Conservation (phyloP, 2,888 invertebrate genomes). For the Harpalus rubripes region DNA sequence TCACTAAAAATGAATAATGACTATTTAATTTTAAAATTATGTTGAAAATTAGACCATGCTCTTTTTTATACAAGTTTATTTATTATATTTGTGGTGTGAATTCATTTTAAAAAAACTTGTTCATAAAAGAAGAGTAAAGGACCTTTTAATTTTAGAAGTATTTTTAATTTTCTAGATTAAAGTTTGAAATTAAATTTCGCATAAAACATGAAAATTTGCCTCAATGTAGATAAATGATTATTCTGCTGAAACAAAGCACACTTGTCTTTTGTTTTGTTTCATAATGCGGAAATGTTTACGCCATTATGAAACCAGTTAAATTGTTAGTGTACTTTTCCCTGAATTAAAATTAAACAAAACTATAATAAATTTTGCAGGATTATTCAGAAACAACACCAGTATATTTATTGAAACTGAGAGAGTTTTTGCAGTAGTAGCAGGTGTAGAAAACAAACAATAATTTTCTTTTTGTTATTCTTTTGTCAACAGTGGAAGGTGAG, state of each 20-base stretch:
- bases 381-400: not conserved
- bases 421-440: not conserved
- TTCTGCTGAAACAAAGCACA: not conserved
- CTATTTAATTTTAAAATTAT: no score
- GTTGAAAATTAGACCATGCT: no score
- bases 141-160: no score
- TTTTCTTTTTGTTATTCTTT: constrained; percentile 29
- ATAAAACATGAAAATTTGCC: not conserved
- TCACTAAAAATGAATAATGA: no score
- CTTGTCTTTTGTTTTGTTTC: constrained; percentile 4
- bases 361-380: constrained; percentile 9
- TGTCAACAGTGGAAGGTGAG: not conserved
- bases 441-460: constrained; percentile 28
- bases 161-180: no score
- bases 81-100: no score
- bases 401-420: not conserved
- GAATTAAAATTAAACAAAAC: constrained; percentile 1
- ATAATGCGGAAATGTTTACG: not conserved
- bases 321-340: not conserved
- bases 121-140: no score
- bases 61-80: no score
- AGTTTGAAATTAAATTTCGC: constrained; percentile 12
- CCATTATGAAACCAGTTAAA: not conserved
- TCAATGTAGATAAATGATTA: constrained; percentile 16
- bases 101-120: no score